Evolutionary conservation across 2,888 invertebrate species (phyloP).

Genomic region (Ormyrus rosae): DNA sequence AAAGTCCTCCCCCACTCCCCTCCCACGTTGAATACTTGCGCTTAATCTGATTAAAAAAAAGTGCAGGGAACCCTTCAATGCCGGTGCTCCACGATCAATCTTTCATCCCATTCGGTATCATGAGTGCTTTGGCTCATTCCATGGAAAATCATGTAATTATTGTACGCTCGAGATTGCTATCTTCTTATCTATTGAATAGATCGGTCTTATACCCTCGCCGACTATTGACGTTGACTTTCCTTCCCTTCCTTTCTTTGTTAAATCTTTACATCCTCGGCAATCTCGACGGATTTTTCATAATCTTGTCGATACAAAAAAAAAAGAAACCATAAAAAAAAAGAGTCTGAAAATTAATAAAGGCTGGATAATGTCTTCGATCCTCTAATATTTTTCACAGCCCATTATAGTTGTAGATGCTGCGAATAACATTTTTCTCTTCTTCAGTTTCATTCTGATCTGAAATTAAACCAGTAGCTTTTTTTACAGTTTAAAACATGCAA

Average conservation of each 20-base stretch:
- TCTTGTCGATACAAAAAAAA: not conserved
- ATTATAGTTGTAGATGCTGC: too few relatives aligned
- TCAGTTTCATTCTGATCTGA: too few relatives aligned
- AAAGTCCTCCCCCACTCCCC: too few relatives aligned
- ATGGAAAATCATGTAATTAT: conserved; percentile 73
- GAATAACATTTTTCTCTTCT: too few relatives aligned
- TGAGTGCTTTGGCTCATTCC: conserved; percentile 56
- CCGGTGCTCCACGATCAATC: conserved; percentile 22
- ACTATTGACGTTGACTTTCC: conserved; percentile 54
- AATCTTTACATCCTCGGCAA: conserved; percentile 33
- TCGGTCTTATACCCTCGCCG: conserved; percentile 56
- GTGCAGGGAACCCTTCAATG: conserved; percentile 1
- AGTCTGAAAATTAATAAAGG: not conserved
- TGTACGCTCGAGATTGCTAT: conserved; percentile 67
- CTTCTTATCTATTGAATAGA: conserved; percentile 63
- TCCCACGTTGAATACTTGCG: conserved; percentile 13
- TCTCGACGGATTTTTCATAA: conserved; percentile 33
- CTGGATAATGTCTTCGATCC: too few relatives aligned
- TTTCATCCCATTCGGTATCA: conserved; percentile 26
- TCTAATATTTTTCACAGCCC: too few relatives aligned
- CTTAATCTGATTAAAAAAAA: conserved; percentile 24
- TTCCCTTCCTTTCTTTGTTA: conserved; percentile 27
- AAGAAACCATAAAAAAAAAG: conserved; percentile 12
- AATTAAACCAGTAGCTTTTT: too few relatives aligned
- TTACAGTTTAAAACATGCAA: too few relatives aligned